A percentile compares a stretch with the other conserved stretches of the same genome.
These are phyloP conservation scores for Oceanites oceanicus DNA, from an alignment of 2,113 vertebrate species.

Conservation along the genomic window DNA sequence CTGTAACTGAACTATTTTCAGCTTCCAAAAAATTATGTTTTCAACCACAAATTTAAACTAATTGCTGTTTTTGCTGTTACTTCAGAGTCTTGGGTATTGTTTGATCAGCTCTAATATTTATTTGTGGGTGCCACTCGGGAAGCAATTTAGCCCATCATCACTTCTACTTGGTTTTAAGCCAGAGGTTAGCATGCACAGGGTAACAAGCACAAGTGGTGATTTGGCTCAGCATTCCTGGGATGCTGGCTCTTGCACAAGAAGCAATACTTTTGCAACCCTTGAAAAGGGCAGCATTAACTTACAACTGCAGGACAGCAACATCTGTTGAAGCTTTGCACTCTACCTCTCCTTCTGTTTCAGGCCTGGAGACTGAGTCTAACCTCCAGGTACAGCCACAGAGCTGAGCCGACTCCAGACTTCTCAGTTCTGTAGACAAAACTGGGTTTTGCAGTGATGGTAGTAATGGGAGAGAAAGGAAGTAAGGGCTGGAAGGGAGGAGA, in stretches of 20 bases:
- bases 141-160: constrained; percentile 6
- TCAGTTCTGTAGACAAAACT: background rate
- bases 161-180: background rate
- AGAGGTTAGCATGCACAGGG: background rate
- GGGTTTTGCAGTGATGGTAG: background rate
- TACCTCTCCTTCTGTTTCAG: background rate
- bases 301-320: background rate
- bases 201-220: background rate
- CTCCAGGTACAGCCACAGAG: background rate
- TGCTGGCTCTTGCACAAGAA: background rate
- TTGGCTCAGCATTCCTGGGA: background rate
- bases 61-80: constrained; percentile 25
- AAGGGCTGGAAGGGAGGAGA: background rate
- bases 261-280: background rate
- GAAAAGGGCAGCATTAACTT: background rate
- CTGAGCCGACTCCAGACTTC: background rate
- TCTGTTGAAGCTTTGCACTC: background rate
- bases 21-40: background rate
- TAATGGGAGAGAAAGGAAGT: background rate
- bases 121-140: constrained; percentile 8
- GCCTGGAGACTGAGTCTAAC: background rate
- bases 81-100: background rate
- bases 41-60: constrained; percentile 19
- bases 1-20: constrained; percentile 4
- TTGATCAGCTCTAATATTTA: constrained; percentile 26